These are phyloP conservation scores for Lymantria monacha DNA, from an alignment of 2,888 invertebrate species.

Conservation along the genomic window DNA sequence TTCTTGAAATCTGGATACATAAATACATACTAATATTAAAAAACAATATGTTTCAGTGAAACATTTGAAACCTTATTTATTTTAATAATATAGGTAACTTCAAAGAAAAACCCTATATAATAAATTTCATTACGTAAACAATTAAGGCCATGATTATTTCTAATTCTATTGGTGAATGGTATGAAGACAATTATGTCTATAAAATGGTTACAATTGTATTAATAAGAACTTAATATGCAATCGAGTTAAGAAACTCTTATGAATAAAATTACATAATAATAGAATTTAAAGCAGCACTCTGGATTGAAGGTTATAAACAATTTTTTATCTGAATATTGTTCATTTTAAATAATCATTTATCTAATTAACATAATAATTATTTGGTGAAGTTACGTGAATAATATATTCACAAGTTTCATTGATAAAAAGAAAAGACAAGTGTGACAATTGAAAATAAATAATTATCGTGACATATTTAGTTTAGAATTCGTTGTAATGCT, in stretches of 20 bases:
- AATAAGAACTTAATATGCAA: neutral
- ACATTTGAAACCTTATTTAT: neutral
- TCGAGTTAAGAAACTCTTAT: slow-evolving; percentile 6
- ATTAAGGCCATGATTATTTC: neutral
- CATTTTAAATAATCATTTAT: neutral
- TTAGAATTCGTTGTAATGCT: slow-evolving; percentile 57
- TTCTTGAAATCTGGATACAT: slow-evolving; percentile 9
- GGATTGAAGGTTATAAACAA: neutral
- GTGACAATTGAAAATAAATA: slow-evolving; percentile 13
- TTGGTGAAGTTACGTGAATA: neutral
- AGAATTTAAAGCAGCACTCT: slow-evolving; percentile 6
- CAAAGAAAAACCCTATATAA: neutral
- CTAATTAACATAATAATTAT: neutral
- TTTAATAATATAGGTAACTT: neutral
- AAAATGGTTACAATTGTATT: neutral
- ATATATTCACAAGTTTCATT: neutral
- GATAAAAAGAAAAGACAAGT: neutral
- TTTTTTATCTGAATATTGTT: slow-evolving; percentile 2
- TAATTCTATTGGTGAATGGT: neutral
- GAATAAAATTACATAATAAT: slow-evolving; percentile 15
- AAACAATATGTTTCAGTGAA: neutral
- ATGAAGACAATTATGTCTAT: neutral
- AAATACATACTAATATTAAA: neutral
- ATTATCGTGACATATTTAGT: neutral
- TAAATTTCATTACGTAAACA: neutral